Conservation (phyloP, 2,797 vertebrate species). For the Distichodus sexfasciatus region DNA sequence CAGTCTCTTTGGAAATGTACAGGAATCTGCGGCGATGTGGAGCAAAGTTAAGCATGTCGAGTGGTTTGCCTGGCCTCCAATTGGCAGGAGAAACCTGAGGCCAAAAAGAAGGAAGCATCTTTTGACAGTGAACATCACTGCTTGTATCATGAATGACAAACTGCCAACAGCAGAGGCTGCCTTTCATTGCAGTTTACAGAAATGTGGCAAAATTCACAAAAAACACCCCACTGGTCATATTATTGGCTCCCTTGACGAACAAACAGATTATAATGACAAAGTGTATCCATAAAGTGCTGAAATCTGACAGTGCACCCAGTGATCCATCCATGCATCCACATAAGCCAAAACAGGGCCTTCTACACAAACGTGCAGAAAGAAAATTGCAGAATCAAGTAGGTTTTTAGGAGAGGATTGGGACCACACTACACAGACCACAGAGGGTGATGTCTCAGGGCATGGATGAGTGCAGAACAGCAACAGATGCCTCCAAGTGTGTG, state of each 20-base stretch:
- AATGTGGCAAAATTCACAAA: background rate
- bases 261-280: background rate
- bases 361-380: background rate
- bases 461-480: constrained; percentile 19
- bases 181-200: background rate
- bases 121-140: background rate
- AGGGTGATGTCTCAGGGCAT: background rate
- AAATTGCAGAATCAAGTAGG: background rate
- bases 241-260: background rate
- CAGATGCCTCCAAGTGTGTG: background rate
- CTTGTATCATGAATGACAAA: background rate
- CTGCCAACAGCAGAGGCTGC: background rate
- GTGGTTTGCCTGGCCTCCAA: background rate
- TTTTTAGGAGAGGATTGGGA: background rate
- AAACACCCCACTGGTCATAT: background rate
- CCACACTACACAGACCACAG: background rate
- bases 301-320: constrained; percentile 21
- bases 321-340: background rate
- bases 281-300: constrained; percentile 34
- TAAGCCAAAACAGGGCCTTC: background rate
- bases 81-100: background rate
- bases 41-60: background rate
- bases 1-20: constrained; percentile 17
- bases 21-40: background rate
- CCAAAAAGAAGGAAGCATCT: constrained; percentile 7